Evolutionary conservation across 2,888 invertebrate species (phyloP), one percentile per base, ranked within the genome.

Genomic region (Dasysyrphus tricinctus): DNA sequence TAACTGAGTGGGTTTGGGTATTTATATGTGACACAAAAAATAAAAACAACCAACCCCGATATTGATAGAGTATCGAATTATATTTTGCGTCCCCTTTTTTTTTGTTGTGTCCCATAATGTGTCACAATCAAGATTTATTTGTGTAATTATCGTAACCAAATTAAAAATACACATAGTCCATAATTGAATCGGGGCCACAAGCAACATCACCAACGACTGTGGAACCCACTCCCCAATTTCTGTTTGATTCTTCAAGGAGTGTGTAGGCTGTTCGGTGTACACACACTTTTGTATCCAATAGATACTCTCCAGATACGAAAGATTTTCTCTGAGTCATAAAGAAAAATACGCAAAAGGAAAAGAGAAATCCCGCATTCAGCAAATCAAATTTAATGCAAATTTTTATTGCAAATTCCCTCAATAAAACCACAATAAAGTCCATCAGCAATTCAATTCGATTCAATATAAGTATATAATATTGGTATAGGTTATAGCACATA

Each of bases 371-470:
- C 77, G 59, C 65, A 86, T 79, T 75, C 78, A 82, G 75, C 81
- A 79, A 79, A 65, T 86, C 78, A 82, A 86, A 77, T 70, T 86
- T 86, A 86, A 86, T 86, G 86, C 86, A 86, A 72, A 86, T 86
- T 86, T 86, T 86, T 86, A 86, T 82, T 82, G 82, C 86, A 70
- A 86, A 75, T 79, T 86, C 86, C 78, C 86, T 82, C 86, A 79
- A 86, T 86, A 86, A 86, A 86, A 86, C 82, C 86, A 82, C 75
- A 86, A 86, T 86, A 86, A 86, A 86, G 78, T 86, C 86, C 86
- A 79, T 82, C 82, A 75, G 86, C 86, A 86, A 86, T 82, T 86
- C 86, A 86, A 86, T 86, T 86, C 82, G 67, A 86, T 86, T 86
- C 86, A 86, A 86, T 86, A 65, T 72, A 44, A 56, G 29, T 49